Conservation (phyloP, 2,113 vertebrate genomes). For the Hymenochirus boettgeri region DNA sequence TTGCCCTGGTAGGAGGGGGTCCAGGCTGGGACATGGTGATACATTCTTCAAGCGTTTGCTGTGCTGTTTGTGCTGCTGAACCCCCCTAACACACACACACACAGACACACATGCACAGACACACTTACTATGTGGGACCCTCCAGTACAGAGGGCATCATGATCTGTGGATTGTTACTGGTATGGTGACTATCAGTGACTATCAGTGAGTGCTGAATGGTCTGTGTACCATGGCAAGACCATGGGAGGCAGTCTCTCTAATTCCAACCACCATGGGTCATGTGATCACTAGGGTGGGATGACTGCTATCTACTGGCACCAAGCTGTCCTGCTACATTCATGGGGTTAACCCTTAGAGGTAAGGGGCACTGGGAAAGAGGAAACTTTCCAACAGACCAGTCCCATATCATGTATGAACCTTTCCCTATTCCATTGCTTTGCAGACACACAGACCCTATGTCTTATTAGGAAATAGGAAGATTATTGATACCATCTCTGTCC, state of each 20-base stretch:
- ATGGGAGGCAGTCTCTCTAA: constrained; percentile 54
- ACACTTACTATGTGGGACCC: constrained; percentile 50
- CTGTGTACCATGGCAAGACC: constrained; percentile 58
- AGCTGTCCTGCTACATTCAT: constrained; percentile 56
- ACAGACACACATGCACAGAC: constrained; percentile 30
- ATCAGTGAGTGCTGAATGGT: constrained; percentile 35
- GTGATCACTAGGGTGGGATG: constrained; percentile 55
- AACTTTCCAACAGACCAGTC: no score
- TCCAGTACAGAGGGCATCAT: constrained; percentile 50
- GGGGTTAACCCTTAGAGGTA: constrained; percentile 63
- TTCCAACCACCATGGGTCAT: constrained; percentile 53
- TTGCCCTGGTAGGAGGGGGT: constrained; percentile 47
- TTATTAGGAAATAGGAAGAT: no score
- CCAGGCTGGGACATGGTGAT: constrained; percentile 46
- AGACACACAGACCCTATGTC: no score
- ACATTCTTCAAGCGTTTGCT: constrained; percentile 50
- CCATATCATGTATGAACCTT: no score
- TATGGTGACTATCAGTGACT: constrained; percentile 41
- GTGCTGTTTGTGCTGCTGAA: constrained; percentile 52
- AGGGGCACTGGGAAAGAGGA: constrained; percentile 54
- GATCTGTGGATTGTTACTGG: constrained; percentile 54
- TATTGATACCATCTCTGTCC: no score
- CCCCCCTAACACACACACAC: constrained; percentile 46
- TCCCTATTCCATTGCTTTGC: no score
- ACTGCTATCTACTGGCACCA: constrained; percentile 53